Evolutionary conservation across 2,797 vertebrate species (phyloP), one percentile per base, ranked within the genome.

Genomic region (Cuniculus paca): DNA sequence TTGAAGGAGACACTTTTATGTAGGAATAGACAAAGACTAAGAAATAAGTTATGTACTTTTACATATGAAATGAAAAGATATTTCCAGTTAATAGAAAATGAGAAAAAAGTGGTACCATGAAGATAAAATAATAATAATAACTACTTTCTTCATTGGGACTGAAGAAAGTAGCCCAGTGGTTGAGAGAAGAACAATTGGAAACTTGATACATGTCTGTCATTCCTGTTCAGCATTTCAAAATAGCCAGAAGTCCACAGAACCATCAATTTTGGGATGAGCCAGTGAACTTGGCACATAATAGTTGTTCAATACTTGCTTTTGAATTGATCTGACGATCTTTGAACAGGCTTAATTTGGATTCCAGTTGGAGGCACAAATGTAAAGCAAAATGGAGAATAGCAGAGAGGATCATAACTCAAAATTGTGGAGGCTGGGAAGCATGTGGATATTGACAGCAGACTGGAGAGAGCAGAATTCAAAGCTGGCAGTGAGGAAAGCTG

Each of bases 61-160:
- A 79, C 94, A 87, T 84, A 52, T 88, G 80, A 94, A 96, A 92
- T 77, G 56, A 79, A 93, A 94, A 96, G 45, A 60, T 81, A 31
- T 70, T 85, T 95, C 17, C 17, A 79, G 50, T 83, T 86, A 60
- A 92, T 70, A 86, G n/a, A 77, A 81, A 36, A 88, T 91, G 26
- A 60, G 39, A 24, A 82, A 87, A 84, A 87, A 95, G 75, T 45
- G 31, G 42, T 36, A 68, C 75, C 72, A 39, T 42, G 50, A 84
- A 95, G 78, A 88, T n/a, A 88, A 61, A 60, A 85, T 34, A 96
- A 88, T 94, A 74, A 19, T 16, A 52, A 52, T 14, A 52, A 16
- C 52, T 52, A 54, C 52, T 54, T 54, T 54, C 11, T 52, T 52
- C 26, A 50, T 70, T 34, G 45, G 74, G 85, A 56, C 85, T 90